Evolutionary conservation across 2,888 invertebrate genomes (phyloP).

Genomic region (Micropterix aruncella): DNA sequence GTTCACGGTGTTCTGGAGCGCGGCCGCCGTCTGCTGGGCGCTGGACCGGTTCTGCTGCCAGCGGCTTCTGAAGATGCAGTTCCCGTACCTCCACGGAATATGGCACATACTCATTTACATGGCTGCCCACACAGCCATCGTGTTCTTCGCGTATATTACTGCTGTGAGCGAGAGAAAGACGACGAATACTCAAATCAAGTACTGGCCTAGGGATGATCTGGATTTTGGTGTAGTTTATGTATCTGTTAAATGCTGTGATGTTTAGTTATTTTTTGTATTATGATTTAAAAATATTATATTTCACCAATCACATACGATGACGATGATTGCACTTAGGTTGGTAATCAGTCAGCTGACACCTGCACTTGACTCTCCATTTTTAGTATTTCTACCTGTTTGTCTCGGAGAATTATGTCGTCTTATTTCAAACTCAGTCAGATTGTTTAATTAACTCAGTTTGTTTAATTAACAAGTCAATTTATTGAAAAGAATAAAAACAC

Average conservation of each 20-base stretch:
- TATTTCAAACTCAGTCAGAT: no score
- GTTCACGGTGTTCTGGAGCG: conserved; percentile 48
- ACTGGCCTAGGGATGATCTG: conserved; percentile 67
- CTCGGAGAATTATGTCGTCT: no score
- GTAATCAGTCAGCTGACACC: no score
- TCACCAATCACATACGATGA: no score
- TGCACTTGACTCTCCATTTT: no score
- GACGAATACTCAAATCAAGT: conserved; percentile 50
- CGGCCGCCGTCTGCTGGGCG: conserved; percentile 66
- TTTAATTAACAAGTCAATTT: no score
- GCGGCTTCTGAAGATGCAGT: conserved; percentile 60
- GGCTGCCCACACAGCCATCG: conserved; percentile 60
- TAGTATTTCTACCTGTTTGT: no score
- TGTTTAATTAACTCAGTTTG: no score
- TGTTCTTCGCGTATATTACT: conserved; percentile 67
- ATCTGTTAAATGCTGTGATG: conserved; percentile 46
- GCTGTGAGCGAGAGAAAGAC: conserved; percentile 59
- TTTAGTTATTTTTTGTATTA: no score
- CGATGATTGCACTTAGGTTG: no score
- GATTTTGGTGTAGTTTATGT: conserved; percentile 68
- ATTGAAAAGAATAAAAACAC: no score
- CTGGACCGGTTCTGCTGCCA: conserved; percentile 68
- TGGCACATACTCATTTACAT: conserved; percentile 77
- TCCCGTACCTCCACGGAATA: conserved; percentile 70
- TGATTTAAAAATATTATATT: no score